phyloP scores from a whole-genome alignment of 1,140 invertebrate species.

The Arion vulgaris region DNA sequence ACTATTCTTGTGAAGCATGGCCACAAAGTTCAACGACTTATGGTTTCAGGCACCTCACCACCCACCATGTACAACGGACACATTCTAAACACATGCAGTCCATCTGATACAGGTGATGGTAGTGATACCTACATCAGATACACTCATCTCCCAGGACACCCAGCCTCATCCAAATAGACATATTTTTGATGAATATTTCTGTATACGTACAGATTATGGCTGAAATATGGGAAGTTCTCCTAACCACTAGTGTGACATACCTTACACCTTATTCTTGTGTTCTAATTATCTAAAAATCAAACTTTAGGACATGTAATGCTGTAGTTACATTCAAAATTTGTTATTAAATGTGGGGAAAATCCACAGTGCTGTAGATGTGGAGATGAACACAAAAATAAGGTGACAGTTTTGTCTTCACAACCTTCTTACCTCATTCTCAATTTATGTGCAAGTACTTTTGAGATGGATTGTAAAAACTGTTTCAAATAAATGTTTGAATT shows the following conservation, averaged over 20 bases:
- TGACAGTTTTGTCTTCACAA: neutral
- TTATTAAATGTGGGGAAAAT: neutral
- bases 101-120: slow-evolving; percentile 46
- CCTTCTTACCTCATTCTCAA: neutral
- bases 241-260: neutral
- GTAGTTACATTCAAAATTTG: slow-evolving; percentile 28
- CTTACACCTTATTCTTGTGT: slow-evolving; percentile 17
- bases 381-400: slow-evolving; percentile 19
- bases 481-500: slow-evolving; percentile 9
- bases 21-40: slow-evolving; percentile 61
- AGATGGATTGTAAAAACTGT: slow-evolving; percentile 22
- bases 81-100: slow-evolving; percentile 45
- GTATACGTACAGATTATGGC: neutral
- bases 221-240: neutral
- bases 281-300: slow-evolving; percentile 3
- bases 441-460: slow-evolving; percentile 28
- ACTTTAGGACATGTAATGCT: slow-evolving; percentile 30
- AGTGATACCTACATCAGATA: slow-evolving; percentile 46
- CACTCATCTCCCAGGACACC: slow-evolving; percentile 37
- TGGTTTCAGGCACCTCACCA: slow-evolving; percentile 52
- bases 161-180: slow-evolving; percentile 28
- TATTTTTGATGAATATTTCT: slow-evolving; percentile 21
- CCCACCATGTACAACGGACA: slow-evolving; percentile 47
- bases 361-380: slow-evolving; percentile 36
- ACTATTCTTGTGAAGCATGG: slow-evolving; percentile 64